Percentiles rank a stretch among this genome's conserved stretches.
Evolutionary conservation across 2,888 invertebrate genomes (phyloP).

Genomic region (Arrhopalites spinosus): DNA sequence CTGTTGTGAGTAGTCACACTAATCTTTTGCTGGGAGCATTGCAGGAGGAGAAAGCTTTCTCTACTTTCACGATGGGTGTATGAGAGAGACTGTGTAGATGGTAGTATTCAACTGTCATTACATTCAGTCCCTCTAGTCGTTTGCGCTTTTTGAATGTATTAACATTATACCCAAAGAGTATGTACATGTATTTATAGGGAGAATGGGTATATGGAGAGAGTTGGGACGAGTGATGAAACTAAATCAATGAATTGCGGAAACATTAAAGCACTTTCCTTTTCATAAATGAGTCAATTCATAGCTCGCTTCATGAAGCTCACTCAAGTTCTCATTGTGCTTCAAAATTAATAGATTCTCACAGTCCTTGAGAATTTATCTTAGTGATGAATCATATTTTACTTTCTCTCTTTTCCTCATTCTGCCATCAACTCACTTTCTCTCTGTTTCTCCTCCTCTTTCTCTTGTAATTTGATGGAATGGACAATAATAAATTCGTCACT

Average conservation of each 20-base stretch:
- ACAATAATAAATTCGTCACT: too few species aligned
- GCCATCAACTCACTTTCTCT: too few species aligned
- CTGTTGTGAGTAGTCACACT: background rate
- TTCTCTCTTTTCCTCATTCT: too few species aligned
- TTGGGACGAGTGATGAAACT: background rate
- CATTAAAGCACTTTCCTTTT: constrained; percentile 8
- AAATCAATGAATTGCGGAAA: constrained; percentile 1
- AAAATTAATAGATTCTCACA: too few species aligned
- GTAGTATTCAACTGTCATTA: background rate
- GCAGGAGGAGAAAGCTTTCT: background rate
- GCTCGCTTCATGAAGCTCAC: too few species aligned
- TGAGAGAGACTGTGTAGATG: background rate
- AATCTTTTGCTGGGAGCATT: constrained; percentile 1
- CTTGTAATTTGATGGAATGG: too few species aligned
- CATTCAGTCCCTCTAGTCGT: background rate
- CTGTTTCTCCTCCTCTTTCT: too few species aligned
- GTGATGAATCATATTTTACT: too few species aligned
- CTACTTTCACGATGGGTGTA: background rate
- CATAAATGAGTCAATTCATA: constrained; percentile 2
- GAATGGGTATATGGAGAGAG: background rate
- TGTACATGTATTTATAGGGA: background rate
- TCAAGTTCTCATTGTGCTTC: too few species aligned
- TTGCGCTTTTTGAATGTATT: background rate
- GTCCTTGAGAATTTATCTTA: too few species aligned
- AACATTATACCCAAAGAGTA: background rate